These are phyloP conservation scores for Hedya salicella DNA, from an alignment of 2,888 invertebrate species.

Conservation along the genomic window DNA sequence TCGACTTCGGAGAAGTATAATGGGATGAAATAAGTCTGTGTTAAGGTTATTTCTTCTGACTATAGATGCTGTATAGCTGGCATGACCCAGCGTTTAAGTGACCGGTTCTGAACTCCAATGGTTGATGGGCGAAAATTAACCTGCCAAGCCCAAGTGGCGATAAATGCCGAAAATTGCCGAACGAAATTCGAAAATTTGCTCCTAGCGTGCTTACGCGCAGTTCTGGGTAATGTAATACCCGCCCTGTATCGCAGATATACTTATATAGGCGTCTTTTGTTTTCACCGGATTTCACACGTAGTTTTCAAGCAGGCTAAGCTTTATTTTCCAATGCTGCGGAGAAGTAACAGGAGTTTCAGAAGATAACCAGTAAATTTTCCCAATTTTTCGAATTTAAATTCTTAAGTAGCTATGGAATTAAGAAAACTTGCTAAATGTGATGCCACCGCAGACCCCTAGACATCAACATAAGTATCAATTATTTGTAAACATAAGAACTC, in stretches of 20 bases:
- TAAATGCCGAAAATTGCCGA: constrained; percentile 53
- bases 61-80: not conserved
- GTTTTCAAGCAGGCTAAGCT: not conserved
- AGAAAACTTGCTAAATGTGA: too few species aligned
- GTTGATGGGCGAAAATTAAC: constrained; percentile 49
- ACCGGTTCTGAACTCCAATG: constrained; percentile 28
- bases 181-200: constrained; percentile 61
- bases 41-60: not conserved
- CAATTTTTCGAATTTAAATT: too few species aligned
- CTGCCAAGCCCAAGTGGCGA: constrained; percentile 51
- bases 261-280: not conserved
- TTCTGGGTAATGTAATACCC: constrained; percentile 43
- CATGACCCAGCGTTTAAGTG: constrained; percentile 12
- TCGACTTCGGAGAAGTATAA: not conserved
- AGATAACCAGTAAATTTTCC: too few species aligned
- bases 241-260: too few species aligned
- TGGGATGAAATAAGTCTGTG: constrained; percentile 4
- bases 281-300: not conserved
- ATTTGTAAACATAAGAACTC: too few species aligned
- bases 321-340: not conserved
- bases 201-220: constrained; percentile 57
- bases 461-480: too few species aligned
- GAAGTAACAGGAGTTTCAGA: not conserved
- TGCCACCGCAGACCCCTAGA: too few species aligned
- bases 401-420: too few species aligned